phyloP scores from a whole-genome alignment of 2,888 invertebrate genomes.

The Pyralis farinalis region DNA sequence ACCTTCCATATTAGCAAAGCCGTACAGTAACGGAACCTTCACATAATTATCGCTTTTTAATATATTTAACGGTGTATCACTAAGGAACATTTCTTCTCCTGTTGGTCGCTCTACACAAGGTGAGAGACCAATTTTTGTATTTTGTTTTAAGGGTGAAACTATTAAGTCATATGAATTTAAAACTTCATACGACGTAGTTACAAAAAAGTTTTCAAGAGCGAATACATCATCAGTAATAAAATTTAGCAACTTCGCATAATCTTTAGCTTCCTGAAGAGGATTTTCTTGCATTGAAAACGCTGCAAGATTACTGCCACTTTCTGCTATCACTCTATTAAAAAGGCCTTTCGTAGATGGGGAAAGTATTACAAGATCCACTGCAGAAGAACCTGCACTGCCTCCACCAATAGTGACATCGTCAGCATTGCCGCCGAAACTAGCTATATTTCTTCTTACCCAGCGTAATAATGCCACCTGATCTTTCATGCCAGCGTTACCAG shows the following conservation, averaged over 20 bases:
- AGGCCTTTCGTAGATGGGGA: slow-evolving; percentile 42
- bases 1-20: slow-evolving; percentile 41
- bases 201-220: slow-evolving; percentile 47
- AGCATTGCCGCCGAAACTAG: slow-evolving; percentile 50
- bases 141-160: slow-evolving; percentile 13
- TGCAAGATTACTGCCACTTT: slow-evolving; percentile 39
- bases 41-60: slow-evolving; percentile 19
- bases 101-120: slow-evolving; percentile 31
- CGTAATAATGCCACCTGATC: slow-evolving; percentile 50
- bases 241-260: slow-evolving; percentile 34
- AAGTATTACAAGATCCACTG: slow-evolving; percentile 45
- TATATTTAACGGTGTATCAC: slow-evolving; percentile 27
- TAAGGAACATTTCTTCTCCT: slow-evolving; percentile 26
- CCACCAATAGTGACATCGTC: slow-evolving; percentile 49
- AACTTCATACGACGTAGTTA: slow-evolving; percentile 27
- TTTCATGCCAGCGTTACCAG: slow-evolving; percentile 61
- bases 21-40: slow-evolving; percentile 30
- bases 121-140: slow-evolving; percentile 22
- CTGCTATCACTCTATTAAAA: slow-evolving; percentile 46
- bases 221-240: slow-evolving; percentile 35
- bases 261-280: slow-evolving; percentile 42
- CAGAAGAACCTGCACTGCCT: slow-evolving; percentile 46
- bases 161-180: slow-evolving; percentile 18
- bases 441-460: slow-evolving; percentile 51
- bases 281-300: slow-evolving; percentile 37